Conservation (phyloP, 2,113 vertebrate genomes). For the Daphoenositta chrysoptera region DNA sequence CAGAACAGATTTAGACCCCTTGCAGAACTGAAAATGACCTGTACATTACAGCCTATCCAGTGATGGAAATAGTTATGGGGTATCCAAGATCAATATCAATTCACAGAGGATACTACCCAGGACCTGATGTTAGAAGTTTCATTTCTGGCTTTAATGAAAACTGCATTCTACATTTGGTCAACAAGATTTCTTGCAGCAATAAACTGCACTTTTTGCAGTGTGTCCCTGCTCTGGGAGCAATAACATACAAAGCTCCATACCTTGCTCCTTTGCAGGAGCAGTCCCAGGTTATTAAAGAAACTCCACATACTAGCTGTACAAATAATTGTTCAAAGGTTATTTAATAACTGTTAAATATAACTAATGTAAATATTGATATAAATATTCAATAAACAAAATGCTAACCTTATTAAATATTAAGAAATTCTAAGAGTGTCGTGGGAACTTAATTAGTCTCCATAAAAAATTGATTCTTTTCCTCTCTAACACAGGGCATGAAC, state of each 20-base stretch:
- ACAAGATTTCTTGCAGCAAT: conserved; percentile 57
- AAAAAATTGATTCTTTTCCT: background rate
- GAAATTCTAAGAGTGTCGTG: background rate
- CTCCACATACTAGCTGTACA: background rate
- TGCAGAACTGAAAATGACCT: background rate
- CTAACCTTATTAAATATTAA: background rate
- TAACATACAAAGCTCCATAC: background rate
- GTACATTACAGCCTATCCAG: background rate
- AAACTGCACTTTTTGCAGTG: background rate
- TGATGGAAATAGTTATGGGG: background rate
- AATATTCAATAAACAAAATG: background rate
- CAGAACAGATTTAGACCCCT: background rate
- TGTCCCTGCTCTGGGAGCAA: background rate
- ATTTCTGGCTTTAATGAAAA: conserved; percentile 59
- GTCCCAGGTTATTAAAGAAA: background rate
- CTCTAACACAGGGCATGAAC: background rate
- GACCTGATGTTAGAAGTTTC: background rate
- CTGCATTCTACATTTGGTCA: conserved; percentile 8
- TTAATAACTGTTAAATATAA: background rate
- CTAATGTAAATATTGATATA: background rate
- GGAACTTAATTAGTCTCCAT: background rate
- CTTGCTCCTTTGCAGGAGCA: background rate
- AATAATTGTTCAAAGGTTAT: background rate
- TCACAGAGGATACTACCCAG: conserved; percentile 26
- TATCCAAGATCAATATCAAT: conserved; percentile 49